Conservation (phyloP, 2,113 vertebrate species). For the Odocoileus hemionus region DNA sequence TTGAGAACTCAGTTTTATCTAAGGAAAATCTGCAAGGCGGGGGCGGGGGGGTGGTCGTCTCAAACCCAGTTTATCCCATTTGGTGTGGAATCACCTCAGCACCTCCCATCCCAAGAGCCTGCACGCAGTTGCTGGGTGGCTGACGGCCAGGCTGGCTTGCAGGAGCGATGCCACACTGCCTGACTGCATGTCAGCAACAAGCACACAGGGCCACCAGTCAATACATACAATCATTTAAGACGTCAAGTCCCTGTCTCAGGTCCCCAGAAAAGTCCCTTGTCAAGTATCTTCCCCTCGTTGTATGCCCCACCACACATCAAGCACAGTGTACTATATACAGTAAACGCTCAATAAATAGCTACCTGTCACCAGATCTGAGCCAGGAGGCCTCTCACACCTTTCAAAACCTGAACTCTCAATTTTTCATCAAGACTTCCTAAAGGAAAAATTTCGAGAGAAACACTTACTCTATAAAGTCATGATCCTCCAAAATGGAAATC, state of each 20-base stretch:
- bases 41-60: not conserved
- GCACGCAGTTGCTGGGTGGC: fast-evolving
- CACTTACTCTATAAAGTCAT: constrained; percentile 85
- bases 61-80: no score
- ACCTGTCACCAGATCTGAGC: not conserved
- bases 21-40: not conserved
- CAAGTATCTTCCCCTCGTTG: not conserved
- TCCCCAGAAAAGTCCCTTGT: not conserved
- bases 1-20: not conserved
- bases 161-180: not conserved
- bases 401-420: not conserved
- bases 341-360: not conserved
- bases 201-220: no score
- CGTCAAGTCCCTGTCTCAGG: not conserved
- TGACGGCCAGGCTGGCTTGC: not conserved
- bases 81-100: not conserved
- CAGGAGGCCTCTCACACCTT: not conserved
- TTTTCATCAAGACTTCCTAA: not conserved
- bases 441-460: not conserved
- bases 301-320: not conserved
- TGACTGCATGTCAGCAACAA: not conserved
- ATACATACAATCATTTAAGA: not conserved
- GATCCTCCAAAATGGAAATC: constrained; percentile 87
- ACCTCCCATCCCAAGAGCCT: no score
- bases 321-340: not conserved